Conservation (phyloP, 2,888 invertebrate species). For the Siphlonurus alternatus region DNA sequence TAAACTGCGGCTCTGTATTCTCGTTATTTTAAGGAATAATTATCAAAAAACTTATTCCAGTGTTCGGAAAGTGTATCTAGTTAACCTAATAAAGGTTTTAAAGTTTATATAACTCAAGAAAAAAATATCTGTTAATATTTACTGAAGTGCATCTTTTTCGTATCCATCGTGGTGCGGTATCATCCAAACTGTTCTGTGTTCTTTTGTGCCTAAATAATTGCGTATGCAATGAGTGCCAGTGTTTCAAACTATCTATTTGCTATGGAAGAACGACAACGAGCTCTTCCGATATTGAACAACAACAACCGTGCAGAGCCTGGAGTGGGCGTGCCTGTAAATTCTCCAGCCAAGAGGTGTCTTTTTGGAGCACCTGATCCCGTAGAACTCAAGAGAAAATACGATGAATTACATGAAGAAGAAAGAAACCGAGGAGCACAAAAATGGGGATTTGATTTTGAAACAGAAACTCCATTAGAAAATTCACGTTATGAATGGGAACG, state of each 20-base stretch:
- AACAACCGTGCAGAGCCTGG: background rate
- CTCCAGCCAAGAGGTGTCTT: background rate
- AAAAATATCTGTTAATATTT: background rate
- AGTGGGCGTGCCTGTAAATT: background rate
- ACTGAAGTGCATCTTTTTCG: background rate
- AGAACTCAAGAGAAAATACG: background rate
- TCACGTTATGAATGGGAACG: background rate
- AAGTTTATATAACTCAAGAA: no score
- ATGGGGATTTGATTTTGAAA: background rate
- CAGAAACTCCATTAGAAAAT: background rate
- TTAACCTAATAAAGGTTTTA: no score
- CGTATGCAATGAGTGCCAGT: background rate
- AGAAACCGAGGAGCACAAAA: background rate
- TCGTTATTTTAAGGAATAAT: background rate
- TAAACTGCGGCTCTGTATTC: background rate
- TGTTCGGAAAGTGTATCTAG: no score
- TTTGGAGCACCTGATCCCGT: background rate
- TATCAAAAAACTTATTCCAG: no score
- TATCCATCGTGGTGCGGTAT: background rate
- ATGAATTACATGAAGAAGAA: background rate
- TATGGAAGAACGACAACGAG: background rate
- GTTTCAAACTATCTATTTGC: background rate
- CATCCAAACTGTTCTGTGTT: background rate
- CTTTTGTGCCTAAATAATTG: background rate
- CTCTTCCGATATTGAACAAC: background rate